A percentile compares a stretch with the other conserved stretches of the same genome.
These are phyloP conservation scores for Scaptodrosophila lebanonensis DNA, from an alignment of 1,140 invertebrate genomes.

Conservation along the genomic window DNA sequence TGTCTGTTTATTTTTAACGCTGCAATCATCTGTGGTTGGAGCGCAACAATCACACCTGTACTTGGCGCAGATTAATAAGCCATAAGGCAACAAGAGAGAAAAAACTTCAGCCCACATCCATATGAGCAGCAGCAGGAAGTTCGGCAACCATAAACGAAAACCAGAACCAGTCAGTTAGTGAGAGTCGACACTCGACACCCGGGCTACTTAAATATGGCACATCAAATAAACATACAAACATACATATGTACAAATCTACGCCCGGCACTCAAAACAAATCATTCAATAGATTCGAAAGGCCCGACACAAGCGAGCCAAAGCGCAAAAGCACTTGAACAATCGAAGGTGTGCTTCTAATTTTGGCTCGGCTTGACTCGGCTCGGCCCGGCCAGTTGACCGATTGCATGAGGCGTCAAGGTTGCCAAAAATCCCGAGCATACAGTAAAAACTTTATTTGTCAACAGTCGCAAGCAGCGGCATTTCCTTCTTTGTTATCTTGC, in stretches of 20 bases:
- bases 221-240: conserved; percentile 4
- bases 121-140: conserved; percentile 70
- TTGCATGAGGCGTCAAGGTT: conserved; percentile 56
- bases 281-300: too few species aligned
- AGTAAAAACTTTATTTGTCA: conserved; percentile 2
- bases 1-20: conserved; percentile 53
- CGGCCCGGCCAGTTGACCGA: too few species aligned
- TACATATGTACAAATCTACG: too few species aligned
- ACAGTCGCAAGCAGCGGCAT: too few species aligned
- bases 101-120: conserved; percentile 52
- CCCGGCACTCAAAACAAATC: too few species aligned
- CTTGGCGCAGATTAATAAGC: conserved; percentile 29
- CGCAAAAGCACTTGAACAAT: too few species aligned
- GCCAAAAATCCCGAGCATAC: background rate
- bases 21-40: conserved; percentile 67
- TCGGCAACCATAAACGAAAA: conserved; percentile 36
- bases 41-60: background rate
- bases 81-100: conserved; percentile 25
- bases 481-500: too few species aligned
- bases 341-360: too few species aligned
- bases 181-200: conserved; percentile 9
- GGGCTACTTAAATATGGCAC: background rate
- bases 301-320: too few species aligned
- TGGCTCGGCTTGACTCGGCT: too few species aligned
- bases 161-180: conserved; percentile 24